Percentiles rank a stretch among this genome's conserved stretches.
Conservation (phyloP, 2,888 invertebrate species). For the Nephrotoma guestfalica region DNA sequence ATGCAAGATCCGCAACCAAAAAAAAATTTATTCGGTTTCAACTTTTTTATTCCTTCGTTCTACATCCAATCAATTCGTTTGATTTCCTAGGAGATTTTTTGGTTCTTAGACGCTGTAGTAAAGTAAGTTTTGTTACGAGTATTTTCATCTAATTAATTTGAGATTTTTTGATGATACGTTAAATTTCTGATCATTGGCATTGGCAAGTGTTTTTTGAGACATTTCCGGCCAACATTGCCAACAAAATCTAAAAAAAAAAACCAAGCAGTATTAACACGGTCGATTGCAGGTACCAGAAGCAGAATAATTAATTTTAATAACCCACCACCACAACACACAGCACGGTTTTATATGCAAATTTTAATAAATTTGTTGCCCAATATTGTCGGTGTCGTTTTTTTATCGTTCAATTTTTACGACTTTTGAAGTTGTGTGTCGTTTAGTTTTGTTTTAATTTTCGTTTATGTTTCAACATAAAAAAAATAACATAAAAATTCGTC, state of each 20-base stretch:
- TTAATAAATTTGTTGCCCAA: neutral
- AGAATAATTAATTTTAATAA: no score
- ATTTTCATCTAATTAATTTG: neutral
- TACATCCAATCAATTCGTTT: neutral
- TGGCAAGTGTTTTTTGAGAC: neutral
- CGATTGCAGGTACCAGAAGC: no score
- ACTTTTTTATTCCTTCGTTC: neutral
- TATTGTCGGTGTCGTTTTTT: neutral
- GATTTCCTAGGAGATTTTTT: neutral
- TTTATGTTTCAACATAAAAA: no score
- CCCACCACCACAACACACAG: neutral
- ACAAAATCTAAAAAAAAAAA: no score
- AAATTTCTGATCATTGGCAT: neutral
- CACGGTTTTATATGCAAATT: neutral
- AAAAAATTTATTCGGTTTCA: neutral
- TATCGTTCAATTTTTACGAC: neutral
- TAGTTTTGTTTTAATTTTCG: no score
- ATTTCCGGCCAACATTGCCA: neutral
- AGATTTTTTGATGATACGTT: neutral
- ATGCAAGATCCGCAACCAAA: neutral
- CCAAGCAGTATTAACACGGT: no score
- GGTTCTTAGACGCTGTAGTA: neutral
- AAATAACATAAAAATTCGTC: neutral
- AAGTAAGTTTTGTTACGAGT: neutral
- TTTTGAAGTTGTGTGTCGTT: neutral